Base-by-base conservation (phyloP, 2,113 vertebrate species). In the Arizona elegans region DNA sequence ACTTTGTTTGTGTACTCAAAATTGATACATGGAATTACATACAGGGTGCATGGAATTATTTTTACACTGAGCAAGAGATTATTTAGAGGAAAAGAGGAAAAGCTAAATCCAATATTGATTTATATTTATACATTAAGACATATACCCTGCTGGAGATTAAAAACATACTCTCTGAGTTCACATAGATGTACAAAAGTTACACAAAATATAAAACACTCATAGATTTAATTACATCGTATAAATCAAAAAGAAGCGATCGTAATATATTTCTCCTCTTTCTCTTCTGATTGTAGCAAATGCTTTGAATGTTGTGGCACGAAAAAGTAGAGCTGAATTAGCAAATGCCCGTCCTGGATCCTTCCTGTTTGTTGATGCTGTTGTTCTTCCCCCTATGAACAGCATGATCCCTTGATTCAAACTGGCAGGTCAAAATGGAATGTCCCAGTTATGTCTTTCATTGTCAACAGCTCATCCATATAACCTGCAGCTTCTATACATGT, bases 341-440 rank as follows among this genome's bases (percentile, higher is more conserved):
- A 65, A 92, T 90, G 1, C 55, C 65, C 70, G 43, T 38, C 21
- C 5, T 56, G 8, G 26, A 0, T 38, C 52, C 7, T 52, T 65
- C 23, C 88, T 53, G 75, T 95, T 94, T 93, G 19, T 90, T 52
- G 52, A 8, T 53, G 29, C 17, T 53, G 13, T 87, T 93, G 3
- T 1, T 0, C 50, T 3, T 8, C 89, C 87, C 93, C 58, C 70
- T n/a, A 89, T 90, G 93, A 93, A 88, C 88, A 89, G 56, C 94
- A 93, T 75, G 94, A 88, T 94, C 89, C 47, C 94, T 87, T 96
- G 95, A 96, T 95, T 95, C n/a, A 92, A 97, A 96, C 89, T 94
- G 97, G 96, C 96, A 96, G 86, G 92, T 96, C 55, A 65, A 88
- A 90, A 92, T 93, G 96, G 94, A 0, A 0, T 86, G 89, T 90